Evolutionary conservation across 2,797 vertebrate species (phyloP), one percentile per base, ranked within the genome.

Genomic region (Carduelis carduelis): DNA sequence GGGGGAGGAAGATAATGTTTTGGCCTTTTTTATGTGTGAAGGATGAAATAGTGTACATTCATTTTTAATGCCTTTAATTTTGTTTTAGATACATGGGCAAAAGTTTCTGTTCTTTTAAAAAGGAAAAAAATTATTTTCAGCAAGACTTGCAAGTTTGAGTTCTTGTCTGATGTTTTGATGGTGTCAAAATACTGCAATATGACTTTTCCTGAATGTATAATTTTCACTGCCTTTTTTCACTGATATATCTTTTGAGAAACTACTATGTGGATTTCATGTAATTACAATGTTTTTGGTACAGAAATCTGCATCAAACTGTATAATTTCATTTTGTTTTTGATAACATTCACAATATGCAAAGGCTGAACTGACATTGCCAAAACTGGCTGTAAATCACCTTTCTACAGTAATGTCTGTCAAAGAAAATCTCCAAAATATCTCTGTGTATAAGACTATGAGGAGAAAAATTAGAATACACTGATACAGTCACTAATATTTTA

Each of bases 1-100:
- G 23, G 23, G 7, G 12, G 5, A 7, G 1, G 8, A 44, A 77
- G 66, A 74, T 0, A 35, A 11, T 4, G 1, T 0, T 63, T 77
- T 39, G 1, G 6, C 1, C 1, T 5, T 24, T 81, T 71, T 53
- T 22, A 41, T 20, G 28, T 39, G 2, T 66, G 14, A 85, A 83
- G 47, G 69, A 64, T 52, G 55, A 52, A 46, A 64, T 43, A 12
- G 4, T 37, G 8, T 65, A 12, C 4, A 41, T 83, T 75, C 0
- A 14, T 71, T 82, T 82, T 49, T 12, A 55, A 47, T 65, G 11
- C 1, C 7, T 64, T 84, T 70, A 4, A 23, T 75, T 74, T 64
- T 74, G 1, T 19, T 79, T 77, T 77, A 5, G 43, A 16, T 44
- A 9, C 5, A 18, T 50, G 39, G 18, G 19, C 16, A 60, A n/a